Conservation (phyloP, 2,888 invertebrate genomes). For the Synergus itoensis region DNA sequence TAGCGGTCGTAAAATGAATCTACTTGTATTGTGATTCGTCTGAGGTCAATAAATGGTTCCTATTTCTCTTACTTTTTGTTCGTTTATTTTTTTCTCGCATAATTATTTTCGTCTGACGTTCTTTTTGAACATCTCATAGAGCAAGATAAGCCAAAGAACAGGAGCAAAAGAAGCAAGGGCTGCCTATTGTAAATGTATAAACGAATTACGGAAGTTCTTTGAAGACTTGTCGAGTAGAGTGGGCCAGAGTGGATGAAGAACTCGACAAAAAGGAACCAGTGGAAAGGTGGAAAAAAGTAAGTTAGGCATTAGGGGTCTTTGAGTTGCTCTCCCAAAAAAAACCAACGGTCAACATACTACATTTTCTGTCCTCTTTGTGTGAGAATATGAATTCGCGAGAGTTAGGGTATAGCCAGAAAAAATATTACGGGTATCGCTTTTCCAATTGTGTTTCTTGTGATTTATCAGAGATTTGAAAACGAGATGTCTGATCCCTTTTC, state of each 20-base stretch:
- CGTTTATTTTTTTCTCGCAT: neutral
- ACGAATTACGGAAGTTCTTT: constrained; percentile 69
- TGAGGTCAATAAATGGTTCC: constrained; percentile 56
- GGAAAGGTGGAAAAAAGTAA: constrained; percentile 40
- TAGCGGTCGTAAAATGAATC: constrained; percentile 4
- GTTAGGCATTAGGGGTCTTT: constrained; percentile 19
- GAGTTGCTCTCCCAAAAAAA: neutral
- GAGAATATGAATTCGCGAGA: neutral
- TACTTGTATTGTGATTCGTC: constrained; percentile 12
- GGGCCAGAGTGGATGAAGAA: constrained; percentile 55
- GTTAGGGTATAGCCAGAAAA: neutral
- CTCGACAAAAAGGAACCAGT: constrained; percentile 43
- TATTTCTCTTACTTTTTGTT: constrained; percentile 41
- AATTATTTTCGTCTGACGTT: constrained; percentile 38
- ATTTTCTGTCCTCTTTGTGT: neutral
- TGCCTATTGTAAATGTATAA: constrained; percentile 68
- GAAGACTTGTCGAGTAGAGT: constrained; percentile 52
- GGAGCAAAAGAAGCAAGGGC: constrained; percentile 54
- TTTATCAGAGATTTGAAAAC: neutral
- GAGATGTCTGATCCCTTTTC: too few species aligned
- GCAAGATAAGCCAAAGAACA: constrained; percentile 49
- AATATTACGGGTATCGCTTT: too few species aligned
- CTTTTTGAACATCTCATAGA: constrained; percentile 51
- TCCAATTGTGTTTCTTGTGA: neutral
- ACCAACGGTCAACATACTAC: neutral